Evolutionary conservation across 2,113 vertebrate species (phyloP).

Genomic region (Tachysurus fulvidraco): DNA sequence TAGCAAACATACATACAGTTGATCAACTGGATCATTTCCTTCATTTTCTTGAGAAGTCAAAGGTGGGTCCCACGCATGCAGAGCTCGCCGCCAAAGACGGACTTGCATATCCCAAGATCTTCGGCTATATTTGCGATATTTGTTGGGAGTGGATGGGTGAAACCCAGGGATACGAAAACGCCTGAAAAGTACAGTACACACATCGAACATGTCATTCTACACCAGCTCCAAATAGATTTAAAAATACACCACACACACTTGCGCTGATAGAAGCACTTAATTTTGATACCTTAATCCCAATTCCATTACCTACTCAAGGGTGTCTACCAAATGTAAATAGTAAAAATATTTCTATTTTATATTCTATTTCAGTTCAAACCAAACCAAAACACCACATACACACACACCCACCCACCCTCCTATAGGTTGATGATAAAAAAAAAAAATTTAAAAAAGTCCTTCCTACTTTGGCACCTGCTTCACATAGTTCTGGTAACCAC

Average conservation of each 20-base stretch:
- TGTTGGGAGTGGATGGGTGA: constrained; percentile 85
- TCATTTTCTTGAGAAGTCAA: constrained; percentile 49
- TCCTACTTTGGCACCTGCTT: constrained; percentile 80
- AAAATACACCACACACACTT: background rate
- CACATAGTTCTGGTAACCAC: constrained; percentile 81
- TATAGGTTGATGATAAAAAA: background rate
- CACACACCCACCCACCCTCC: no score
- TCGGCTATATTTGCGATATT: constrained; percentile 82
- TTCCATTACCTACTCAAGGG: background rate
- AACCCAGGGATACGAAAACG: constrained; percentile 70
- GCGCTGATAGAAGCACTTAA: background rate
- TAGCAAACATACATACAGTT: constrained; percentile 65
- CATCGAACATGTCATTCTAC: background rate
- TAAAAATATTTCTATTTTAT: background rate
- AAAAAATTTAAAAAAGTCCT: background rate
- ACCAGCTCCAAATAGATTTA: background rate
- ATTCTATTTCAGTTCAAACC: background rate
- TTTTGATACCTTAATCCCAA: background rate
- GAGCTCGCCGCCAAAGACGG: constrained; percentile 80
- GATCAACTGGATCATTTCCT: constrained; percentile 66
- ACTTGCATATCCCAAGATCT: constrained; percentile 87
- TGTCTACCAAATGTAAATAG: no score
- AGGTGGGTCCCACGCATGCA: constrained; percentile 82
- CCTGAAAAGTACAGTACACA: constrained; percentile 57
- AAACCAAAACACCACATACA: no score